Percentiles rank a stretch among this genome's conserved stretches.
These are phyloP conservation scores for Neelides sp. DNA, from an alignment of 1,140 invertebrate species.

Conservation along the genomic window DNA sequence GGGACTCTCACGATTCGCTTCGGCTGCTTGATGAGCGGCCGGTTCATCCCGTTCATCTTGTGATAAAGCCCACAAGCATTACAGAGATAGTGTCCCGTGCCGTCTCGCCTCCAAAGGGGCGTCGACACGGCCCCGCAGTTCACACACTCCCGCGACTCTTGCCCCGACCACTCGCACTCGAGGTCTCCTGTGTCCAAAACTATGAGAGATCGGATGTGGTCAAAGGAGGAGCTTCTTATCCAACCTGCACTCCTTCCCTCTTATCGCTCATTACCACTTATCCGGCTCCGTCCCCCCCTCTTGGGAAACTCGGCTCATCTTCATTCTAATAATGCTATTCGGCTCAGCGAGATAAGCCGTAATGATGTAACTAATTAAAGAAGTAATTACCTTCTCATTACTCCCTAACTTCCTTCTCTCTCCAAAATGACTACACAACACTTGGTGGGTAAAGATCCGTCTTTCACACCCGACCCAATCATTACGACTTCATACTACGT, in stretches of 20 bases:
- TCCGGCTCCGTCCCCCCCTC: no score
- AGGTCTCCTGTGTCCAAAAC: not conserved
- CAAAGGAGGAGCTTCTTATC: not conserved
- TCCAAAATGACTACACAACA: no score
- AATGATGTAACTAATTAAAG: no score
- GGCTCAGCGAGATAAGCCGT: no score
- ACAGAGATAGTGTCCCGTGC: conserved; percentile 93
- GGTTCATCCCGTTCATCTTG: conserved; percentile 89
- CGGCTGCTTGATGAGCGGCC: conserved; percentile 74
- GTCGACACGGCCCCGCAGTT: conserved; percentile 64
- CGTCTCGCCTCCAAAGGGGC: conserved; percentile 86
- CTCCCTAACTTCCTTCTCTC: no score
- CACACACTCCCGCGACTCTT: conserved; percentile 85
- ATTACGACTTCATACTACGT: no score
- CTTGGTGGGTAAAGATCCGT: no score
- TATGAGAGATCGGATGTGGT: not conserved
- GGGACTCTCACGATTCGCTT: conserved; percentile 71
- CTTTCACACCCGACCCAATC: no score
- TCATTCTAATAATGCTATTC: no score
- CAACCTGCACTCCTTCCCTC: not conserved
- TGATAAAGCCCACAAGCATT: conserved; percentile 94
- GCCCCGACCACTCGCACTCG: conserved; percentile 15
- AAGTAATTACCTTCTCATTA: no score
- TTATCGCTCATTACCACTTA: no score
- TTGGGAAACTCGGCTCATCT: no score